These are phyloP conservation scores for Rhombomys opimus DNA, from an alignment of 2,113 vertebrate species.

Conservation along the genomic window DNA sequence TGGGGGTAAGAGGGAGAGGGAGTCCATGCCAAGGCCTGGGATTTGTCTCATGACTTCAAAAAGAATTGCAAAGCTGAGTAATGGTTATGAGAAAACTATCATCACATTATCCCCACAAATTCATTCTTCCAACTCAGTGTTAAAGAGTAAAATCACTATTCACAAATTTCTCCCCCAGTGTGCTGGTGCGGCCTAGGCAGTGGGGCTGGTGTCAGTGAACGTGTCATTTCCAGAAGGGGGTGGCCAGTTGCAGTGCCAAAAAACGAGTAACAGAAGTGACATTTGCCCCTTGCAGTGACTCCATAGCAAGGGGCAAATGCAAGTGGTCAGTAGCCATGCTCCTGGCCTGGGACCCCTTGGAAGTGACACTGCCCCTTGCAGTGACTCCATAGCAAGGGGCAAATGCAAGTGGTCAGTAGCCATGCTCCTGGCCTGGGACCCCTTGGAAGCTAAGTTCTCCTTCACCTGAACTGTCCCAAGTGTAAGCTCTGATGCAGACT, in stretches of 20 bases:
- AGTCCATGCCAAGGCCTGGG: not conserved
- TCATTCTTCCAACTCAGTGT: not conserved
- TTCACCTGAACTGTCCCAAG: not conserved
- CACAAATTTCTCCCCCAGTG: not conserved
- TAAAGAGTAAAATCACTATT: not conserved
- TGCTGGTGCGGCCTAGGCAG: rapidly evolving
- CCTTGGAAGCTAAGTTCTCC: not conserved
- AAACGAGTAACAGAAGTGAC: not conserved
- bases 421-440: not conserved
- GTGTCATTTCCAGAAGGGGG: not conserved
- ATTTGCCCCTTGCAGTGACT: not conserved
- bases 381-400: not conserved
- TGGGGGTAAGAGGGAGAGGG: not conserved
- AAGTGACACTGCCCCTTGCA: too few relatives aligned
- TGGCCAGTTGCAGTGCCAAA: not conserved
- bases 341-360: not conserved
- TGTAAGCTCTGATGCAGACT: not conserved
- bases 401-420: not conserved
- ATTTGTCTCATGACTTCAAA: slow-evolving; percentile 20
- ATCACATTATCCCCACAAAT: not conserved
- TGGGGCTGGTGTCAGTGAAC: not conserved
- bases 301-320: not conserved
- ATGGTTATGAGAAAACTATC: not conserved
- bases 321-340: too few relatives aligned
- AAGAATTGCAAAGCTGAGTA: slow-evolving; percentile 48